phyloP scores from a whole-genome alignment of 2,888 invertebrate species.

The Philhelius pedissequus region DNA sequence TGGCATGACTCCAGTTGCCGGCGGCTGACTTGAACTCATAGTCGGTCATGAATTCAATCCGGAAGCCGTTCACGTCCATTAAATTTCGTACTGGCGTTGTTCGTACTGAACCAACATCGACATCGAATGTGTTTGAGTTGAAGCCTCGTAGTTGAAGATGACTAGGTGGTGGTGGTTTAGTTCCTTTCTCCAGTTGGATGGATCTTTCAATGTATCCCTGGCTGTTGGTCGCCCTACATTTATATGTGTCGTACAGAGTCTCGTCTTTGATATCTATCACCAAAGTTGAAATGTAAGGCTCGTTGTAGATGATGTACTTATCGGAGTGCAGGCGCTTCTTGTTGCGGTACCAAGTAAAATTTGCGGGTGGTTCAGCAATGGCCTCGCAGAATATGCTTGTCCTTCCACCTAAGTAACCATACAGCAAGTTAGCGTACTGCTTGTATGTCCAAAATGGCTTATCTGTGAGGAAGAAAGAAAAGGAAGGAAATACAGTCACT shows the following conservation, averaged over 20 bases:
- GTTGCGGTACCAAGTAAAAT: conserved; percentile 80
- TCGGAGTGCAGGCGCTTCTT: conserved; percentile 75
- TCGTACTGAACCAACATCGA: conserved; percentile 76
- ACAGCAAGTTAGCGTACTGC: conserved; percentile 73
- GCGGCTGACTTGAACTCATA: conserved; percentile 76
- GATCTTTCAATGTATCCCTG: conserved; percentile 80
- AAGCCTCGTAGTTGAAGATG: conserved; percentile 76
- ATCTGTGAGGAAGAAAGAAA: conserved; percentile 71
- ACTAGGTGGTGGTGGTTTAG: conserved; percentile 80
- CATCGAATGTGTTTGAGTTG: conserved; percentile 78
- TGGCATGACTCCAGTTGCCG: conserved; percentile 78
- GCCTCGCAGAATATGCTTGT: conserved; percentile 82
- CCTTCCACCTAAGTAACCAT: conserved; percentile 79
- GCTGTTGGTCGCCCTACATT: conserved; percentile 80
- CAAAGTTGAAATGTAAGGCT: conserved; percentile 75
- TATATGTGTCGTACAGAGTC: conserved; percentile 80
- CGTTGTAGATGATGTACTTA: conserved; percentile 74
- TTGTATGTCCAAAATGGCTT: conserved; percentile 76
- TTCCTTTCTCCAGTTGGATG: conserved; percentile 80
- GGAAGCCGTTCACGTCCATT: conserved; percentile 78
- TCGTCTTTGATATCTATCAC: conserved; percentile 74
- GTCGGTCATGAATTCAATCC: conserved; percentile 77
- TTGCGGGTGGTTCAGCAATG: conserved; percentile 81
- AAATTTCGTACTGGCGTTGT: conserved; percentile 70
- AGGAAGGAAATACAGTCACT: conserved; percentile 53